Base-by-base conservation (phyloP, 2,888 invertebrate genomes). In the Argyresthia goedartella region DNA sequence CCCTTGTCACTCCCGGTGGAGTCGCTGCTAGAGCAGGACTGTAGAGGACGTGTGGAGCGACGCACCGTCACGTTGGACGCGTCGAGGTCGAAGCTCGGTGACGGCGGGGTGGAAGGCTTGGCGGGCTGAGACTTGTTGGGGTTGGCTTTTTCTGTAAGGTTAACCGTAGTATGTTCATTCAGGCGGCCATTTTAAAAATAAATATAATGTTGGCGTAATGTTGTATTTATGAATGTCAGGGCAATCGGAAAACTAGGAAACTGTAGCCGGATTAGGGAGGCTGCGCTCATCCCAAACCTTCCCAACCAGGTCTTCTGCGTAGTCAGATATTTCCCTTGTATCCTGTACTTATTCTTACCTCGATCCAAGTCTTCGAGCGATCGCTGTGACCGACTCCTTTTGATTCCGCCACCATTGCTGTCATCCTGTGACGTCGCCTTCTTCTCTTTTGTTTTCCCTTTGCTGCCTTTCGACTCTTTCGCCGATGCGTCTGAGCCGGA, bases 371-470 rank as follows among this genome's bases (percentile, higher is more conserved):
- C 81, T 0, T 71, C 81, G 25, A 76, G 46, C 0, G 85, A 84
- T 1, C 81, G 67, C 52, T 85, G 78, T 0, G 85, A 84, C 1
- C 82, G 64, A 52, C 69, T 80, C 42, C 84, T 69, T 56, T 85
- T 85, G 0, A 81, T 67, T 0, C 79, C 76, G 11, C 73, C 52
- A 11, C 11, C 35, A 2, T 8, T 9, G 16, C 47, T 44, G 11
- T 47, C 39, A 15, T 9, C 8, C 4, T 43, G 33, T 10, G 10
- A 35, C n/a, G n/a, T 71, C 3, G 68, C 67, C 0, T 54, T 58
- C 8, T 65, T 58, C 47, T 64, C 59, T 15, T 57, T 41, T 1
- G 50, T 42, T 49, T 55, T 54, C 33, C 56, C 49, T 52, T 10
- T 50, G 11, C 2, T 60, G 9, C 35, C 46, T 62, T 8, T 61